A percentile compares a stretch with the other conserved stretches of the same genome.
phyloP scores from a whole-genome alignment of 1,140 invertebrate species.

The Anadara kagoshimensis region DNA sequence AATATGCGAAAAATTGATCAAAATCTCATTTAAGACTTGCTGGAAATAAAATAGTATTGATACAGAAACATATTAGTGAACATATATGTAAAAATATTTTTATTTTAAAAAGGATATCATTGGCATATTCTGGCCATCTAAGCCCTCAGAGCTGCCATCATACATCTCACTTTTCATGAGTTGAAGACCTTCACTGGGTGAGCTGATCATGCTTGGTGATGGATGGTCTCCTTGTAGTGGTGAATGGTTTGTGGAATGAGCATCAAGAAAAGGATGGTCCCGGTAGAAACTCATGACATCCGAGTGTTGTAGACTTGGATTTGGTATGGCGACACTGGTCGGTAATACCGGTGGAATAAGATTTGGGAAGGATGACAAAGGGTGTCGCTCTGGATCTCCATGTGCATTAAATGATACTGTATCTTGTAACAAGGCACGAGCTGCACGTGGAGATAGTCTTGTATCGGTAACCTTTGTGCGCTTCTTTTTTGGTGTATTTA shows the following conservation, averaged over 20 bases:
- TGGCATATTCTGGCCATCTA: conserved; percentile 60
- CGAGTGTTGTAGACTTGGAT: conserved; percentile 94
- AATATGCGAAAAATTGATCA: too few species aligned
- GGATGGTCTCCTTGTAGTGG: conserved; percentile 50
- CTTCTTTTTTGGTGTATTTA: conserved; percentile 91
- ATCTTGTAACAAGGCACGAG: conserved; percentile 66
- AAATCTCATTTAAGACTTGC: too few species aligned
- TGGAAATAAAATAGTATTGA: too few species aligned
- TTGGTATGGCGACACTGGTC: conserved; percentile 95
- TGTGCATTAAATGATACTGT: conserved; percentile 44
- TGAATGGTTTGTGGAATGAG: conserved; percentile 54
- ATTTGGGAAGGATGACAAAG: conserved; percentile 43
- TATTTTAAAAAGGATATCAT: conserved; percentile 74
- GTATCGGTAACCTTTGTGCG: conserved; percentile 97
- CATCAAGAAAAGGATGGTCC: conserved; percentile 76
- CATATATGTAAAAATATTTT: neutral
- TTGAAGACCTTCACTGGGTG: conserved; percentile 53
- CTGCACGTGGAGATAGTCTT: conserved; percentile 86
- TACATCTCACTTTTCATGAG: conserved; percentile 55
- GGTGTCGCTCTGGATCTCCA: conserved; percentile 35
- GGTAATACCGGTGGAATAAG: conserved; percentile 85
- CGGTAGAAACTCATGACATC: conserved; percentile 85
- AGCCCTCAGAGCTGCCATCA: conserved; percentile 47
- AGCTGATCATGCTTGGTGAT: conserved; percentile 56
- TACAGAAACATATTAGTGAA: too few species aligned